Evolutionary conservation across 2,888 invertebrate species (phyloP).

Genomic region (Crossocerus cetratus): DNA sequence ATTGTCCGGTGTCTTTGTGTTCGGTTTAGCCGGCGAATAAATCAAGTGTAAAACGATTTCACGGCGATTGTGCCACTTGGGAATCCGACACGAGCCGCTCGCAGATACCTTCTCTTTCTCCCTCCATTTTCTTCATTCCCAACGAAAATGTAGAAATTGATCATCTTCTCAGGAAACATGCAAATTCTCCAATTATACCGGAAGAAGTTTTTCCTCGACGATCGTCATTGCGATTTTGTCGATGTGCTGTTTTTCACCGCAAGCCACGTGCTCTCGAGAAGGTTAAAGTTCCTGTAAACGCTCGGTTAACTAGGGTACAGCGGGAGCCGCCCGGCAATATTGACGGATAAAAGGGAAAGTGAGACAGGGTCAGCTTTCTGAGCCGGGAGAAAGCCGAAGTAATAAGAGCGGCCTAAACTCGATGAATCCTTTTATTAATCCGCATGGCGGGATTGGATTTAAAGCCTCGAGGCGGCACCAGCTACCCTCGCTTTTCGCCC

Average conservation of each 20-base stretch:
- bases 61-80: not conserved
- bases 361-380: slow-evolving; percentile 30
- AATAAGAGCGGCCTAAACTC: slow-evolving; percentile 74
- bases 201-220: no score
- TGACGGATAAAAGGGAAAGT: slow-evolving; percentile 63
- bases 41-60: not conserved
- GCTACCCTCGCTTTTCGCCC: slow-evolving; percentile 31
- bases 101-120: not conserved
- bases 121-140: not conserved
- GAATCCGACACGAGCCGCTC: not conserved
- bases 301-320: slow-evolving; percentile 34
- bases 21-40: slow-evolving; percentile 25
- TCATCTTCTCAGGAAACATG: no score
- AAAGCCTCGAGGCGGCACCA: slow-evolving; percentile 56
- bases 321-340: slow-evolving; percentile 58
- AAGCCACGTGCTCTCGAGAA: not conserved
- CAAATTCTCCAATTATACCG: no score
- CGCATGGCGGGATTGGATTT: slow-evolving; percentile 74
- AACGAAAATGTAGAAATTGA: no score
- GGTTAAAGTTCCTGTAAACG: slow-evolving; percentile 43
- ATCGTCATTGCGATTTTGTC: no score
- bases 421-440: slow-evolving; percentile 76
- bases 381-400: slow-evolving; percentile 65
- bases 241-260: no score
- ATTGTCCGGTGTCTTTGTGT: slow-evolving; percentile 26